Percentiles rank a stretch among this genome's conserved stretches.
Conservation (phyloP, 2,888 invertebrate genomes). For the Torymus tubicola region DNA sequence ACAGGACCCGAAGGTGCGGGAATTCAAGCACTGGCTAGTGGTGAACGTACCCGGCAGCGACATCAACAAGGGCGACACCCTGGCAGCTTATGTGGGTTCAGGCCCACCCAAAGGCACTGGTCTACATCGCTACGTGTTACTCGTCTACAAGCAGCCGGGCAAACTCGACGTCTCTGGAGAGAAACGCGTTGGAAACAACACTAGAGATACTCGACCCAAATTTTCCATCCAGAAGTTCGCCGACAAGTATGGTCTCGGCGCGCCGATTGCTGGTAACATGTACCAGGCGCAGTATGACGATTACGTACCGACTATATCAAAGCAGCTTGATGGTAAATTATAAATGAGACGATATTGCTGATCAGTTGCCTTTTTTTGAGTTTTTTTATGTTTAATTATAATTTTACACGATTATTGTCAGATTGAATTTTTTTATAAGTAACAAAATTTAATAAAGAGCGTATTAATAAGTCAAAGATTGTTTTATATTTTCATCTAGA, state of each 20-base stretch:
- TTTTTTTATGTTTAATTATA: too few species aligned
- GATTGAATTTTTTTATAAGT: too few species aligned
- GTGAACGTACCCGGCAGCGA: conserved; percentile 74
- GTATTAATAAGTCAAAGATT: too few species aligned
- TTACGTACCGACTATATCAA: conserved; percentile 78
- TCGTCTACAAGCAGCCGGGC: conserved; percentile 73
- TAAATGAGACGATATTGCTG: not conserved
- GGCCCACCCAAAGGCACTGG: conserved; percentile 71
- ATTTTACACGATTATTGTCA: too few species aligned
- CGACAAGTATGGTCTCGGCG: conserved; percentile 79
- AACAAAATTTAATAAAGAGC: too few species aligned
- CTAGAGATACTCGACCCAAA: conserved; percentile 78
- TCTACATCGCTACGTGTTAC: conserved; percentile 72
- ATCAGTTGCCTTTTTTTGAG: too few species aligned
- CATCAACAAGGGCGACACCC: conserved; percentile 71
- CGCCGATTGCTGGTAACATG: conserved; percentile 81
- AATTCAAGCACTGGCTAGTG: conserved; percentile 74
- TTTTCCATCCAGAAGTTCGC: conserved; percentile 81
- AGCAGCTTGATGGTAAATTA: conserved; percentile 67
- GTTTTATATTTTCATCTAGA: too few species aligned
- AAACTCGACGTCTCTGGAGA: conserved; percentile 76
- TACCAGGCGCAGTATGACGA: conserved; percentile 79
- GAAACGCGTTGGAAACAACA: conserved; percentile 67
- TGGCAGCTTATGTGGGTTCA: conserved; percentile 73
- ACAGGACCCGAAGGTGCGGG: conserved; percentile 67